Base-by-base conservation (phyloP, 2,113 vertebrate genomes). In the Poeciliopsis prolifica region DNA sequence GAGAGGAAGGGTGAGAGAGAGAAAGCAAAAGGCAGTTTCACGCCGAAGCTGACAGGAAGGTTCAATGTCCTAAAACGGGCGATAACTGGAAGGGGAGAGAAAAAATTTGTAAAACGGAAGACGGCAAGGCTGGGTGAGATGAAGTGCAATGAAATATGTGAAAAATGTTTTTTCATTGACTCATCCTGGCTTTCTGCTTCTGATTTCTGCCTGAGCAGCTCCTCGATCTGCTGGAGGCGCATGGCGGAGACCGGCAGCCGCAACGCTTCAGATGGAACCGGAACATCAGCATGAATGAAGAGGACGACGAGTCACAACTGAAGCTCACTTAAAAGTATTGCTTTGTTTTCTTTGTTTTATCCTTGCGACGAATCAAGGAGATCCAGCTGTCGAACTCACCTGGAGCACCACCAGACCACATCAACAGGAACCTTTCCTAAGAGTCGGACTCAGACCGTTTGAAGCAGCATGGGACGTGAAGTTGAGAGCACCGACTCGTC, bases 401-500 rank as follows among this genome's bases (percentile, higher is more conserved):
- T 58, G 51, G 51, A 58, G 11, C 65, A n/a, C 72, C 65, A 60
- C 72, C 67, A 80, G 63, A 84, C 58, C 82, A 17, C 67, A n/a
- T 40, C 15, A n/a, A 70, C 71, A 72, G 61, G 74, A 72, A 77
- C 72, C 60, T 29, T 2, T 48, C 58, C 14, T 40, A 29, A 44
- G 69, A 78, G 40, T 63, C 19, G 10, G 63, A 66, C 28, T 42
- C 1, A 22, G 35, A 42, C 28, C 8, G 0, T 51, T 37, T 28
- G 26, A 66, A 74, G 64, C 79, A 92, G 68, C 44, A 94, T 93
- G 93, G 89, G 82, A 79, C 14, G 74, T 72, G 70, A 79, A 30
- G 71, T 42, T 74, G 48, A 22, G 40, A 61, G 77, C 70, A 48
- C 48, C 5, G 48, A 78, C 77, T 82, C 63, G 54, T 70, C 35